phyloP scores from a whole-genome alignment of 2,113 vertebrate genomes.

The Arothron firmamentum region DNA sequence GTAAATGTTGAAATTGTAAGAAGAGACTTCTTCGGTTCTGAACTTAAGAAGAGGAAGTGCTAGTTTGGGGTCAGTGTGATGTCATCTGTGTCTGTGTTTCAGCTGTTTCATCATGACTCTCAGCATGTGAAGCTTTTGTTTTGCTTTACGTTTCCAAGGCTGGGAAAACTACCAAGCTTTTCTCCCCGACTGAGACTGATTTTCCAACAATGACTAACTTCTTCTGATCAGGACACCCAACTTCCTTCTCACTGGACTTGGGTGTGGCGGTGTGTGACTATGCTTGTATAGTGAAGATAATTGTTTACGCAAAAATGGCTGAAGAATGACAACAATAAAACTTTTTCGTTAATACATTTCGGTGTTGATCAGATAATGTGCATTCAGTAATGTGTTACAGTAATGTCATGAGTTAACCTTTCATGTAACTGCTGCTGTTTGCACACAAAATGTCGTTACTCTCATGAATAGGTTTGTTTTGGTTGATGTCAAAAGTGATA shows the following conservation, averaged over 20 bases:
- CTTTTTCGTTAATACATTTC: too few relatives aligned
- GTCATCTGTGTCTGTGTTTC: constrained; percentile 4
- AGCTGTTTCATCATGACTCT: constrained; percentile 20
- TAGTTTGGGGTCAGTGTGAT: neutral
- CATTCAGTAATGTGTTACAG: too few relatives aligned
- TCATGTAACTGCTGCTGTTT: constrained; percentile 47
- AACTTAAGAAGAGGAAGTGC: neutral
- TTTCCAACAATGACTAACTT: constrained; percentile 73
- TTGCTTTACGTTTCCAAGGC: constrained; percentile 46
- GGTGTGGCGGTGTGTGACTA: constrained; percentile 24
- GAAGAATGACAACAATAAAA: too few relatives aligned
- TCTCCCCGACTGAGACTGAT: constrained; percentile 43
- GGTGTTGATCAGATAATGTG: too few relatives aligned
- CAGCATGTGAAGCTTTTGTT: constrained; percentile 49
- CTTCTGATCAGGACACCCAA: constrained; percentile 46
- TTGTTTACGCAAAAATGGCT: too few relatives aligned
- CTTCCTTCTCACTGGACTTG: constrained; percentile 33
- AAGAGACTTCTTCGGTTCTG: neutral
- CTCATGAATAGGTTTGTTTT: neutral
- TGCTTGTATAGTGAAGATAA: neutral
- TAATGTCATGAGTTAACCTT: constrained; percentile 33
- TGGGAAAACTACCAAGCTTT: constrained; percentile 56
- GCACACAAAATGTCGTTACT: constrained; percentile 12
- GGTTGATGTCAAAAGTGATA: too few relatives aligned
- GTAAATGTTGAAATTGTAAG: neutral